phyloP scores from a whole-genome alignment of 2,888 invertebrate species.

The Napeogenes inachia region DNA sequence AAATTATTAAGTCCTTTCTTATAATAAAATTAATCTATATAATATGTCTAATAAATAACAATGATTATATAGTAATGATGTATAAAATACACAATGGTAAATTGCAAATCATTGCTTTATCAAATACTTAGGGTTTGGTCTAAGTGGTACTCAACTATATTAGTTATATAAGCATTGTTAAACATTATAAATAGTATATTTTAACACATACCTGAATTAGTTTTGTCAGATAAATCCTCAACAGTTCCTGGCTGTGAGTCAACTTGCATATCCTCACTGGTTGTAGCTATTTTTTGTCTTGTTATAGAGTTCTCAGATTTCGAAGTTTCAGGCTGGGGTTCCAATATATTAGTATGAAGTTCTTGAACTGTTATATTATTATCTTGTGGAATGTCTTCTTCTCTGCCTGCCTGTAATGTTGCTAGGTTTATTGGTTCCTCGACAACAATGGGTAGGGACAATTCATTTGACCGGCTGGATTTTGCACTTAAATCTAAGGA shows the following conservation, averaged over 20 bases:
- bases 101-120: too few species aligned
- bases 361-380: slow-evolving; percentile 40
- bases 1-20: too few species aligned
- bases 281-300: slow-evolving; percentile 39
- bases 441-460: slow-evolving; percentile 48
- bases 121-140: too few species aligned
- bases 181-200: too few species aligned
- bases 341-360: slow-evolving; percentile 47
- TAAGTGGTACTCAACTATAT: too few species aligned
- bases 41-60: too few species aligned
- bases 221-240: slow-evolving; percentile 70
- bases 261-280: slow-evolving; percentile 67
- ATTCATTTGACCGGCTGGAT: slow-evolving; percentile 51
- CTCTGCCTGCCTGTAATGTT: slow-evolving; percentile 55
- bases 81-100: too few species aligned
- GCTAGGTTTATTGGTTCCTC: slow-evolving; percentile 72
- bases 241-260: slow-evolving; percentile 60
- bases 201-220: slow-evolving; percentile 44
- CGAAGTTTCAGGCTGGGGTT: slow-evolving; percentile 43
- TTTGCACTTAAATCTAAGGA: slow-evolving; percentile 69
- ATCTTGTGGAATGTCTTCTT: slow-evolving; percentile 60
- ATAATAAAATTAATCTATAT: too few species aligned
- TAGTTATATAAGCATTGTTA: too few species aligned
- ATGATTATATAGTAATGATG: too few species aligned
- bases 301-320: slow-evolving; percentile 46